These are phyloP conservation scores for Penaeus chinensis DNA, from an alignment of 1,140 invertebrate genomes.

Conservation along the genomic window DNA sequence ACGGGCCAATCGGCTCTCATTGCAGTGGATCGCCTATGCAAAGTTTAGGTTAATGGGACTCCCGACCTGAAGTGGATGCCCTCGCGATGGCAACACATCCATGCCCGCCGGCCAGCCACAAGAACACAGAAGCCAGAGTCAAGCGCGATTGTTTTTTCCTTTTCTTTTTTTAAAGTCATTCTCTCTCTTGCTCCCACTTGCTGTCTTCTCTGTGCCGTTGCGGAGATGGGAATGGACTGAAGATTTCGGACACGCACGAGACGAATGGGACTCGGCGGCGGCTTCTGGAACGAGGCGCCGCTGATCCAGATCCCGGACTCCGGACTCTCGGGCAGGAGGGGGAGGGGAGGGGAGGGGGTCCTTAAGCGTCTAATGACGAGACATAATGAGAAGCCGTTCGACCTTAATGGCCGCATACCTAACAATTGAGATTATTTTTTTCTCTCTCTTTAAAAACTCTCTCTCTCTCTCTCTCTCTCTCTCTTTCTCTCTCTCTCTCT, in stretches of 20 bases:
- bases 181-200: no score
- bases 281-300: no score
- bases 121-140: constrained; percentile 33
- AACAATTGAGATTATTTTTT: neutral
- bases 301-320: no score
- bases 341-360: neutral
- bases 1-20: no score
- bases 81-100: constrained; percentile 18
- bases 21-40: no score
- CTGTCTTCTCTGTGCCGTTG: no score
- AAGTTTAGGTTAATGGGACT: neutral
- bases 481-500: constrained; percentile 46
- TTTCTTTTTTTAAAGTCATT: constrained; percentile 1
- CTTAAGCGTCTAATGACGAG: constrained; percentile 14
- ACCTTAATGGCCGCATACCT: constrained; percentile 17
- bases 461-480: constrained; percentile 42
- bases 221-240: no score
- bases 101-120: constrained; percentile 28
- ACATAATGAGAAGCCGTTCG: constrained; percentile 19
- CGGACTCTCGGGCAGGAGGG: no score
- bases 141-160: constrained; percentile 37
- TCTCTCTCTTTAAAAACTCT: neutral
- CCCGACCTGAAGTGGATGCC: neutral
- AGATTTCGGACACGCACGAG: no score
- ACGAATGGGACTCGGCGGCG: no score